A percentile compares a stretch with the other conserved stretches of the same genome.
Conservation (phyloP, 2,797 vertebrate genomes). For the Falco concolor region DNA sequence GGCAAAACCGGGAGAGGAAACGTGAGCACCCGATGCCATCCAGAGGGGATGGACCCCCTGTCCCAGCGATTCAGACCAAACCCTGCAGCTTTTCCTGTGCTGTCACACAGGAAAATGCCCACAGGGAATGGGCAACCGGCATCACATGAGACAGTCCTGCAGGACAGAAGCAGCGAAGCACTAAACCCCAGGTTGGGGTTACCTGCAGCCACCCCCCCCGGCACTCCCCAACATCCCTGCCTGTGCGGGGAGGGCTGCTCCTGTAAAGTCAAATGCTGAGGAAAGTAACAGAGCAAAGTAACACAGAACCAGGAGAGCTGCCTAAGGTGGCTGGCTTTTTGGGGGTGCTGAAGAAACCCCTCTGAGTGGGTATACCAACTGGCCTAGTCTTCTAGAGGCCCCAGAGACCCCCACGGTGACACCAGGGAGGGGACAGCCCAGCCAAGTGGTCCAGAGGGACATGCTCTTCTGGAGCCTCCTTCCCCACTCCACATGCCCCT, state of each 20-base stretch:
- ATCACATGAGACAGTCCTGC: fast-evolving
- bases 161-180: not conserved
- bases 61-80: not conserved
- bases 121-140: fast-evolving
- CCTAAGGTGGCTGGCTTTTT: not conserved
- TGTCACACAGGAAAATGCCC: not conserved
- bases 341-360: not conserved
- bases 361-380: fast-evolving
- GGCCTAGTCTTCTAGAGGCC: not conserved
- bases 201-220: not conserved
- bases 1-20: not conserved
- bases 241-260: not conserved
- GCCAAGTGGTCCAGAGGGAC: not conserved
- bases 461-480: not conserved
- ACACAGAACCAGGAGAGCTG: not conserved
- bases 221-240: not conserved
- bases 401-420: not conserved
- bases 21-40: not conserved
- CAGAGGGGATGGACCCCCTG: not conserved
- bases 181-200: not conserved
- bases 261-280: not conserved
- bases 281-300: not conserved
- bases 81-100: not conserved
- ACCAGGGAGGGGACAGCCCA: not conserved
- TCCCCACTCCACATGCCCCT: not conserved